phyloP scores from a whole-genome alignment of 1,140 invertebrate genomes.

The Bombyx mori region DNA sequence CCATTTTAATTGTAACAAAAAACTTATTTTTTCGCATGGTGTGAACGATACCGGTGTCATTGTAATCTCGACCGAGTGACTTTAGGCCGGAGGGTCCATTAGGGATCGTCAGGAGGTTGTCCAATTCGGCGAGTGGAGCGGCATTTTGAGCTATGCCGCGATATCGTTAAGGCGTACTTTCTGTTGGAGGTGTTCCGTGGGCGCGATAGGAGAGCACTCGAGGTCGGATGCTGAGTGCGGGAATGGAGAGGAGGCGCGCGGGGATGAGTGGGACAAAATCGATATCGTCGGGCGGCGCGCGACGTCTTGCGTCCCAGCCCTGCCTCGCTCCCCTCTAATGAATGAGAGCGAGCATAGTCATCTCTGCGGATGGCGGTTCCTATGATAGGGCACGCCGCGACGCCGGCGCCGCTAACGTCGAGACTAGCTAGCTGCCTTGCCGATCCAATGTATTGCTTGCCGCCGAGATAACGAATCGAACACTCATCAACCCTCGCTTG shows the following conservation, averaged over 20 bases:
- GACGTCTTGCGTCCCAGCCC: slow-evolving; percentile 52
- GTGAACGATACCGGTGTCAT: slow-evolving; percentile 39
- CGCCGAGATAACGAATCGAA: slow-evolving; percentile 39
- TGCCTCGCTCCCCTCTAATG: slow-evolving; percentile 49
- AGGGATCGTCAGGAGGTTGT: slow-evolving; percentile 39
- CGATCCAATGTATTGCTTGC: slow-evolving; percentile 34
- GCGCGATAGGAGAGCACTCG: slow-evolving; percentile 65
- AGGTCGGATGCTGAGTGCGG: slow-evolving; percentile 66
- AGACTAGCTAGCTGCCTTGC: slow-evolving; percentile 28
- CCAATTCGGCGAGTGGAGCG: slow-evolving; percentile 24
- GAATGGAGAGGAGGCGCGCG: slow-evolving; percentile 37
- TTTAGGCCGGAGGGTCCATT: slow-evolving; percentile 61
- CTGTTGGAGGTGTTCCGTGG: slow-evolving; percentile 57
- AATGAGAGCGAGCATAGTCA: slow-evolving; percentile 67
- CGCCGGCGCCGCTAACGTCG: slow-evolving; percentile 26
- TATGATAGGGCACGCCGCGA: slow-evolving; percentile 39
- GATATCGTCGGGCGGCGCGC: slow-evolving; percentile 65
- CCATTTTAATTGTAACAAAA: slow-evolving; percentile 71
- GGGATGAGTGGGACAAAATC: slow-evolving; percentile 64
- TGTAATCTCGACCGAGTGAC: slow-evolving; percentile 69
- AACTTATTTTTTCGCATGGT: slow-evolving; percentile 64
- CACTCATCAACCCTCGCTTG: slow-evolving; percentile 27
- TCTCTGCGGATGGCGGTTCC: slow-evolving; percentile 61
- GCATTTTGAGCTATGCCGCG: slow-evolving; percentile 65
- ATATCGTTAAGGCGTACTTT: slow-evolving; percentile 64